phyloP scores from a whole-genome alignment of 2,888 invertebrate genomes.

The Trypoxylon attenuatum region DNA sequence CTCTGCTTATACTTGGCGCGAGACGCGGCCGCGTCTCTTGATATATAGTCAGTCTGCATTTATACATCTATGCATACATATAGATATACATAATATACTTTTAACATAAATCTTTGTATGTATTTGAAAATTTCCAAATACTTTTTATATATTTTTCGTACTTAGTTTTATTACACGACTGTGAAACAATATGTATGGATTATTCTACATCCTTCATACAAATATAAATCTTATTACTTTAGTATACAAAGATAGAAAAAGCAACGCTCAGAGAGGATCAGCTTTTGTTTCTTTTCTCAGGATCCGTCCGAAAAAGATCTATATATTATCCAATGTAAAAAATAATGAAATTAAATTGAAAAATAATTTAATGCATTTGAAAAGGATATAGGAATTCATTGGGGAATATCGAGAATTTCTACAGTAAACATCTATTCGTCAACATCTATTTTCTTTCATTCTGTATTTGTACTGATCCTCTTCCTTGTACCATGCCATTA shows the following conservation, averaged over 20 bases:
- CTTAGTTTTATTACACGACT: slow-evolving; percentile 38
- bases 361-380: too few relatives aligned
- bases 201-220: slow-evolving; percentile 38
- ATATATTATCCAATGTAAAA: not conserved
- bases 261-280: slow-evolving; percentile 36
- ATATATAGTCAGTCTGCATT: not conserved
- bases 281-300: not conserved
- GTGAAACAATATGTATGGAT: slow-evolving; percentile 36
- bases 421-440: too few relatives aligned
- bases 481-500: slow-evolving; percentile 28
- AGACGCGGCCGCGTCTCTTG: too few relatives aligned
- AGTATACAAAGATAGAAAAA: slow-evolving; percentile 51
- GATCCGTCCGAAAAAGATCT: not conserved
- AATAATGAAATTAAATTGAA: not conserved
- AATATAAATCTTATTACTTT: slow-evolving; percentile 44
- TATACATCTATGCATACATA: slow-evolving; percentile 3
- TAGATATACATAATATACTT: slow-evolving; percentile 17
- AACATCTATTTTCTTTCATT: slow-evolving; percentile 26
- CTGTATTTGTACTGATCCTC: slow-evolving; percentile 30
- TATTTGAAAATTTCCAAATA: slow-evolving; percentile 29
- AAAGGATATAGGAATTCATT: too few relatives aligned
- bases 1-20: too few relatives aligned
- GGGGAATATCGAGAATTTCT: too few relatives aligned
- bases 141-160: slow-evolving; percentile 33
- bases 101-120: slow-evolving; percentile 22